Evolutionary conservation across 2,113 vertebrate species (phyloP), one percentile per base, ranked within the genome.

Genomic region (Pseudolaguvia tuberculata): DNA sequence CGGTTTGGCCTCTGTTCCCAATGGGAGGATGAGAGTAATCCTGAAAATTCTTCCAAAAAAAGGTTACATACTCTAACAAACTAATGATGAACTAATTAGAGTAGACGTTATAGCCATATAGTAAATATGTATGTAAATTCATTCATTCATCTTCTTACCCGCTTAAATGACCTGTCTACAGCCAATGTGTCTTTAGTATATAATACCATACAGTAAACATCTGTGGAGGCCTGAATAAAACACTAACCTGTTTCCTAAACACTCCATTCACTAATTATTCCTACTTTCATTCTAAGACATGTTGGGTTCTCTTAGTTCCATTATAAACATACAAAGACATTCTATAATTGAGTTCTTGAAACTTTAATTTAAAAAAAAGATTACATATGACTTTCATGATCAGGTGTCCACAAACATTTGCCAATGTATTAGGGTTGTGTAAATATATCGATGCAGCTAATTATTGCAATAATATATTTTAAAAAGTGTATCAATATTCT

Each of bases 11-110:
- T 78, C 42, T 50, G 29, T 78, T 67, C 71, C 68, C 50, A 42
- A 35, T 78, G 72, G 45, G 76, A 47, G n/a, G 35, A 58, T 81
- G 65, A 56, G 65, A 42, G 57, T 53, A 70, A 77, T 80, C 66
- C 25, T 47, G 51, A 67, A 39, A 66, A 67, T 47, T 62, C 70
- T 42, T 75, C 55, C 14, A 53, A 58, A 55, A n/a, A 45, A 53
- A 55, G 20, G 3, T 18, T 69, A 76, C 68, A 68, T 51, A 69
- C 65, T 63, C 53, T 45, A 65, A 70, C 66, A 76, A 70, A 76
- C 66, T 76, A n/a, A 52, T 52, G 47, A 27, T 56, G 42, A 61
- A 76, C 18, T 17, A n/a, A 59, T 25, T 29, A 76, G 74, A 50
- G 20, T 13, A 18, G 4, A 68, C 62, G 47, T 65, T 48, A 65